phyloP scores from a whole-genome alignment of 2,888 invertebrate genomes.

The Synanthedon formicaeformis region DNA sequence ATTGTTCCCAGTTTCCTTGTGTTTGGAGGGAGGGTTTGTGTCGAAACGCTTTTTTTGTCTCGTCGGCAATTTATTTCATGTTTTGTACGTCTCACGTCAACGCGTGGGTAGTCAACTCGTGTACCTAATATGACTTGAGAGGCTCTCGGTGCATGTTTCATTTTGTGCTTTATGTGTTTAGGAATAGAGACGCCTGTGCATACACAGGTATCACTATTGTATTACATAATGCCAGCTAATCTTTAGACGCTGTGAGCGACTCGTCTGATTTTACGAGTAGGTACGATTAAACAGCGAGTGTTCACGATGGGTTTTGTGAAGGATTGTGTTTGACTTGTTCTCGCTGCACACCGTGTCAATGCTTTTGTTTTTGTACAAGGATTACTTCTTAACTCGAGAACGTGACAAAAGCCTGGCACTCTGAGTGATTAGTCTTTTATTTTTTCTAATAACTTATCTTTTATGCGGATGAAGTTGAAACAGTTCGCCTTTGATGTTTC shows the following conservation, averaged over 20 bases:
- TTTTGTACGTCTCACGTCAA: constrained; percentile 12
- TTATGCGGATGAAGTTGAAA: background rate
- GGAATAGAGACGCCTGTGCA: constrained; percentile 9
- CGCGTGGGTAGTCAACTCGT: constrained; percentile 9
- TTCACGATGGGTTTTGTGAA: constrained; percentile 2
- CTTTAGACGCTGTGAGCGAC: constrained; percentile 5
- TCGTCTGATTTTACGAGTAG: constrained; percentile 7
- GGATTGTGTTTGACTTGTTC: constrained; percentile 4
- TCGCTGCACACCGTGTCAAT: constrained; percentile 2
- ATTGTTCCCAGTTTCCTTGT: background rate
- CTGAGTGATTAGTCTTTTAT: background rate
- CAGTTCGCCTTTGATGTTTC: background rate
- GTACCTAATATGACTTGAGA: constrained; percentile 2
- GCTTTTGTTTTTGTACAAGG: constrained; percentile 6
- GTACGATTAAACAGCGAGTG: constrained; percentile 9
- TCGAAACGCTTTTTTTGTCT: constrained; percentile 23
- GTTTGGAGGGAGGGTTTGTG: constrained; percentile 13
- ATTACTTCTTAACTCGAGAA: constrained; percentile 5
- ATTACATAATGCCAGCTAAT: constrained; percentile 7
- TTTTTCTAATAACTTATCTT: background rate
- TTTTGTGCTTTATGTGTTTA: background rate
- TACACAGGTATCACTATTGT: constrained; percentile 11
- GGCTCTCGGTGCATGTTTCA: background rate
- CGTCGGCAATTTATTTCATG: constrained; percentile 25
- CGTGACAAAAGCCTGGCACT: background rate